These are phyloP conservation scores for Gymnopithys bicolor DNA, from an alignment of 2,797 vertebrate species.

Conservation along the genomic window DNA sequence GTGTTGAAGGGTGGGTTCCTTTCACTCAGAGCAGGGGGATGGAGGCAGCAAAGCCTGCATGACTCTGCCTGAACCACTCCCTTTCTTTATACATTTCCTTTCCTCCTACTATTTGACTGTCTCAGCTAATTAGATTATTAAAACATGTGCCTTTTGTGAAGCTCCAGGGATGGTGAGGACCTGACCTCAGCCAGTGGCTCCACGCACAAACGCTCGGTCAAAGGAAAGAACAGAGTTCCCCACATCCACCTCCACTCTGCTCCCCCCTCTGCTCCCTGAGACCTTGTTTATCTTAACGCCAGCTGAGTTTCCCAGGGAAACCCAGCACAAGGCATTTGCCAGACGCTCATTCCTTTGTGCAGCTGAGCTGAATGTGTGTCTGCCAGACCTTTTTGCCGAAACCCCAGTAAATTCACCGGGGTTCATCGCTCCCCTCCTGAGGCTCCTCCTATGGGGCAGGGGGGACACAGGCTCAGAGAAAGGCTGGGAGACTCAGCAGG, in stretches of 20 bases:
- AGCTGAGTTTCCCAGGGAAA: constrained; percentile 52
- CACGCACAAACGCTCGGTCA: neutral
- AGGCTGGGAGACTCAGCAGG: neutral
- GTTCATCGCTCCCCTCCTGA: neutral
- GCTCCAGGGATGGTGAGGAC: neutral
- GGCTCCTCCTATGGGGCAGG: neutral
- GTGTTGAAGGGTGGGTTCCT: neutral
- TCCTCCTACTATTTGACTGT: constrained; percentile 1
- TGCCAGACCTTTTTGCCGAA: fast-evolving
- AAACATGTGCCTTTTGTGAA: constrained; percentile 5
- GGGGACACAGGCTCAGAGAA: neutral
- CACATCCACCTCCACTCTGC: neutral
- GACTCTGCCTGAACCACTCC: constrained; percentile 21
- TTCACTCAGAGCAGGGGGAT: neutral
- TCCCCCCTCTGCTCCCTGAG: neutral
- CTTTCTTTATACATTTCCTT: constrained; percentile 33
- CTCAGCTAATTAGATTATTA: constrained; percentile 13
- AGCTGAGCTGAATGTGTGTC: neutral
- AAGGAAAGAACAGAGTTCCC: neutral
- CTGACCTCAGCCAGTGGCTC: neutral
- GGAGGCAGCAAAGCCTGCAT: neutral
- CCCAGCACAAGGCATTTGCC: neutral
- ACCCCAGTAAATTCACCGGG: neutral
- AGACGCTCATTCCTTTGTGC: neutral
- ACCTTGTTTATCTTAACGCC: constrained; percentile 10